Percentiles rank a stretch among this genome's conserved stretches.
These are phyloP conservation scores for Melitaea athalia DNA, from an alignment of 2,888 invertebrate genomes.

Conservation along the genomic window DNA sequence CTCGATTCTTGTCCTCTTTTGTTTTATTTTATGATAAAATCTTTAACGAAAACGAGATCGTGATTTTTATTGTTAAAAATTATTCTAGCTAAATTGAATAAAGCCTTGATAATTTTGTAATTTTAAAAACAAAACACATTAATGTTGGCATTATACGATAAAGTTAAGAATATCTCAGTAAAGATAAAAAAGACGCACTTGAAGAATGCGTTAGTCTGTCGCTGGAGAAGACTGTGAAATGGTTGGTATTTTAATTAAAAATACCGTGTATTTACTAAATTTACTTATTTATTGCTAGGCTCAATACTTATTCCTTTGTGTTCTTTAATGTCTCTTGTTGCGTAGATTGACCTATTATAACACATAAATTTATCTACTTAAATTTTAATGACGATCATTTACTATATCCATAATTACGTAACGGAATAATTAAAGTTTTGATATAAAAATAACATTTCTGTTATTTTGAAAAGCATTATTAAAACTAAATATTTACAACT, in stretches of 20 bases:
- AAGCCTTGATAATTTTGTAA: not conserved
- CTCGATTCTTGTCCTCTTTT: not conserved
- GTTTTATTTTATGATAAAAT: conserved; percentile 9
- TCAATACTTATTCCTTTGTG: too few species aligned
- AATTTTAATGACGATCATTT: too few species aligned
- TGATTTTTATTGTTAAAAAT: conserved; percentile 3
- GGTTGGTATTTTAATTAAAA: conserved; percentile 11
- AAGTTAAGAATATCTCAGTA: not conserved
- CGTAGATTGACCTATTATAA: too few species aligned
- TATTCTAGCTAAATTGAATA: not conserved
- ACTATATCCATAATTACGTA: not conserved
- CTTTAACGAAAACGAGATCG: conserved; percentile 6
- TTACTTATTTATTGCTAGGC: not conserved
- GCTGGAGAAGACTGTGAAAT: not conserved
- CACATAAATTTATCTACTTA: too few species aligned
- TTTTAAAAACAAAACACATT: not conserved
- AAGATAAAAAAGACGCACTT: not conserved
- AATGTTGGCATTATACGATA: not conserved
- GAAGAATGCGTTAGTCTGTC: not conserved
- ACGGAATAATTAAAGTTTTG: not conserved
- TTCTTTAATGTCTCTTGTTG: too few species aligned
- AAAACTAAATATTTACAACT: too few species aligned
- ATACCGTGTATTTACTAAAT: conserved; percentile 7
- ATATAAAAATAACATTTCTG: too few species aligned
- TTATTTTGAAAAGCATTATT: too few species aligned